Percentiles rank a stretch among this genome's conserved stretches.
Conservation (phyloP, 2,797 vertebrate genomes). For the Catamblyrhynchus diadema region DNA sequence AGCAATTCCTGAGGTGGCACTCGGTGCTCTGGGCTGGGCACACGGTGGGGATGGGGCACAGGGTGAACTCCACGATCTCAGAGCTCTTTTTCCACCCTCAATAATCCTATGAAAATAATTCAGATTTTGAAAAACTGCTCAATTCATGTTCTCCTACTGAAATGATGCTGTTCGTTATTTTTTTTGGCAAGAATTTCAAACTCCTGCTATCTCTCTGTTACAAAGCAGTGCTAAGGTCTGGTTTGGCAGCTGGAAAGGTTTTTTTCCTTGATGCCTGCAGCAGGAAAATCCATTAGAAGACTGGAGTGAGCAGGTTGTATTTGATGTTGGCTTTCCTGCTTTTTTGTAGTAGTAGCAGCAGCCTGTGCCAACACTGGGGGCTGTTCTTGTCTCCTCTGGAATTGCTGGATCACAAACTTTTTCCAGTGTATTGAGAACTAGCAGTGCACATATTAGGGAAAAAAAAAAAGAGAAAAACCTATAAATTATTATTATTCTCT, state of each 20-base stretch:
- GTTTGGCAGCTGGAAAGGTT: background rate
- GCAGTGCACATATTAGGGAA: background rate
- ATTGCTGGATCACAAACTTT: background rate
- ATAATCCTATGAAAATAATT: background rate
- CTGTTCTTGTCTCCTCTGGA: background rate
- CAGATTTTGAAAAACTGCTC: background rate
- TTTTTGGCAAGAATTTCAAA: background rate
- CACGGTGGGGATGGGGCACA: accelerated
- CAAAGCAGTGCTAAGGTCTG: background rate
- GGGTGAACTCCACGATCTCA: accelerated
- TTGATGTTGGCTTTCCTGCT: background rate
- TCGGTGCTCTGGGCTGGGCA: background rate
- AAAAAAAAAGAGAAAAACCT: background rate
- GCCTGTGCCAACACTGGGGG: background rate
- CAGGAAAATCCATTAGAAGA: background rate
- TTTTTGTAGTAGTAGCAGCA: background rate
- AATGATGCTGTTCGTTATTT: background rate
- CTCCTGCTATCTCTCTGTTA: background rate
- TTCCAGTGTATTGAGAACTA: background rate
- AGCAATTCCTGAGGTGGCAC: background rate
- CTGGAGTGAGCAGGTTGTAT: background rate
- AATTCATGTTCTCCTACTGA: accelerated
- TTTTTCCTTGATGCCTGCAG: background rate
- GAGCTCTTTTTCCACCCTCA: background rate
- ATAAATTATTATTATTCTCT: background rate